Evolutionary conservation across 2,888 invertebrate species (phyloP).

Genomic region (Cheilosia pagana): DNA sequence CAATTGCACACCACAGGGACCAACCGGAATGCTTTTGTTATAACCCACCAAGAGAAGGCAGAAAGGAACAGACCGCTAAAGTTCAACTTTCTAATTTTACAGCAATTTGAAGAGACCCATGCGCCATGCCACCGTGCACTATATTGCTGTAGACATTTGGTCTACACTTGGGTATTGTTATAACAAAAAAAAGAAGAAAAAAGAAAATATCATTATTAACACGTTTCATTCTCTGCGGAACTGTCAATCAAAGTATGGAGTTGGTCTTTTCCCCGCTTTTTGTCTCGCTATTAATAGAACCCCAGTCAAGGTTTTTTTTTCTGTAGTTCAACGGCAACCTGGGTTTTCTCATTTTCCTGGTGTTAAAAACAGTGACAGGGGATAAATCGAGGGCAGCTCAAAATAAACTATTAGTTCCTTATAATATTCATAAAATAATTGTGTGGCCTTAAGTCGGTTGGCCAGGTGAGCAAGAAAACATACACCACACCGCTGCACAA

Average conservation of each 20-base stretch:
- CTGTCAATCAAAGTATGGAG: constrained; percentile 57
- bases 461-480: background rate
- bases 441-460: constrained; percentile 1
- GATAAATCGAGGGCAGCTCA: constrained; percentile 33
- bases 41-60: background rate
- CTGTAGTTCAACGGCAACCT: background rate
- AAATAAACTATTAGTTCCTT: constrained; percentile 36
- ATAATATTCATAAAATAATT: constrained; percentile 49
- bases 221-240: constrained; percentile 34
- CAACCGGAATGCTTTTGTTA: constrained; percentile 8
- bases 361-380: constrained; percentile 56
- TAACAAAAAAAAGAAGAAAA: background rate
- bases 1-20: constrained; percentile 12
- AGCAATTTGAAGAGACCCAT: constrained; percentile 21
- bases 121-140: background rate
- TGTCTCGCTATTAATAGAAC: constrained; percentile 7
- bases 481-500: constrained; percentile 15
- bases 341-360: constrained; percentile 48
- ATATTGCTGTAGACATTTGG: constrained; percentile 1
- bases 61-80: constrained; percentile 12
- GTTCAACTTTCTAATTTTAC: constrained; percentile 54
- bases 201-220: constrained; percentile 62
- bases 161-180: background rate
- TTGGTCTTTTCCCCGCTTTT: background rate
- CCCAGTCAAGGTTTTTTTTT: constrained; percentile 29